Conservation (phyloP, 2,797 vertebrate genomes). For the Brachyrhaphis roseni region DNA sequence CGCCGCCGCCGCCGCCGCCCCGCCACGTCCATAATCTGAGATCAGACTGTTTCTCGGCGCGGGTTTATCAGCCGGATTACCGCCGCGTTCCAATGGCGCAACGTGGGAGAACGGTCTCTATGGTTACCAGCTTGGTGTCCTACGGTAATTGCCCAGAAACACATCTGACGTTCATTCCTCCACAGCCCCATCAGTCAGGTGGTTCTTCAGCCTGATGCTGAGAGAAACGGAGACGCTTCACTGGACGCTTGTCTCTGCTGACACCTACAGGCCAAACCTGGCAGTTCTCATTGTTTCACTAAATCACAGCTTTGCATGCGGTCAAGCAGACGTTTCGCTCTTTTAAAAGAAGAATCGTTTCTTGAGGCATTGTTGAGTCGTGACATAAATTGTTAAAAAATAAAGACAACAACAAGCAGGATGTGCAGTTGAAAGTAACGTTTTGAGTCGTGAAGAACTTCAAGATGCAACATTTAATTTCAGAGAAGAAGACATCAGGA, state of each 20-base stretch:
- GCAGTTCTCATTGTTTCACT: background rate
- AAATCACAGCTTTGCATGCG: background rate
- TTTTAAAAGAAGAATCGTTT: background rate
- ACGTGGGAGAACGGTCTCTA: slow-evolving; percentile 28
- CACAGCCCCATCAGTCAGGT: slow-evolving; percentile 42
- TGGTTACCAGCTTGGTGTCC: slow-evolving; percentile 21
- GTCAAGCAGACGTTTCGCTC: background rate
- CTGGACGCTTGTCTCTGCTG: slow-evolving; percentile 67
- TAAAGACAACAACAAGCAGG: background rate
- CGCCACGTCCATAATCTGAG: slow-evolving; percentile 18
- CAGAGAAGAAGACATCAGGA: too few relatives aligned
- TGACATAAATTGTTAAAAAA: background rate
- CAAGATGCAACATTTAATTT: too few relatives aligned
- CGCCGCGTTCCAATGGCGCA: slow-evolving; percentile 22
- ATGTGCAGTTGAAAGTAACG: too few relatives aligned
- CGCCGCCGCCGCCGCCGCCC: background rate
- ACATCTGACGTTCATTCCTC: slow-evolving; percentile 38
- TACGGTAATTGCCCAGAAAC: slow-evolving; percentile 19
- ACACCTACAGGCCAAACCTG: slow-evolving; percentile 29
- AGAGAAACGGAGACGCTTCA: slow-evolving; percentile 6
- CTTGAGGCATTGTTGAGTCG: background rate
- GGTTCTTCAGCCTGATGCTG: slow-evolving; percentile 7
- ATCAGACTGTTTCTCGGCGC: slow-evolving; percentile 5
- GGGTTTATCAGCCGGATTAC: slow-evolving; percentile 30
- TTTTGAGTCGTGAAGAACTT: too few relatives aligned